These are phyloP conservation scores for Morpho achilles DNA, from an alignment of 2,888 invertebrate genomes.

Conservation along the genomic window DNA sequence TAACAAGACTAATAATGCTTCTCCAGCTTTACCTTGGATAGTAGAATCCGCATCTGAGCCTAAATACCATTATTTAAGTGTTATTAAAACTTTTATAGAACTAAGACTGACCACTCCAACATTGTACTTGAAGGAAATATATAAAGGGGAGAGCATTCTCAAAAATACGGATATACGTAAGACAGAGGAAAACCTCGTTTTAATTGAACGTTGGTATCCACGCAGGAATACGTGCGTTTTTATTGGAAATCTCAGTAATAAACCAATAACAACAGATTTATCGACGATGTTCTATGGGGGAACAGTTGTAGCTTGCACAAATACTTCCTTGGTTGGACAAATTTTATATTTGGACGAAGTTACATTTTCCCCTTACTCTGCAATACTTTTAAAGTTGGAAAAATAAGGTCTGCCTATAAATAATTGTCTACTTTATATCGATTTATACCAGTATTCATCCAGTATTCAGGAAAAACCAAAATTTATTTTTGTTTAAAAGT, in stretches of 20 bases:
- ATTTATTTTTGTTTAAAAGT: too few relatives aligned
- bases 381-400: slow-evolving; percentile 64
- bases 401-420: slow-evolving; percentile 40
- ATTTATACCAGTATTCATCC: too few relatives aligned
- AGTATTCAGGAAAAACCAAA: too few relatives aligned
- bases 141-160: slow-evolving; percentile 80
- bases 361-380: slow-evolving; percentile 65
- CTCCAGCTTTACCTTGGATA: slow-evolving; percentile 82
- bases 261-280: slow-evolving; percentile 82
- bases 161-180: slow-evolving; percentile 85
- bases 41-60: slow-evolving; percentile 73
- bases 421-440: not conserved
- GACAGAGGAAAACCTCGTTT: slow-evolving; percentile 81
- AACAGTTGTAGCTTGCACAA: slow-evolving; percentile 62
- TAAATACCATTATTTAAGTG: slow-evolving; percentile 71
- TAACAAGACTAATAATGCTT: slow-evolving; percentile 45
- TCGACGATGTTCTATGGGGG: slow-evolving; percentile 89
- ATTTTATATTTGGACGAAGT: slow-evolving; percentile 64
- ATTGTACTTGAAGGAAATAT: slow-evolving; percentile 85
- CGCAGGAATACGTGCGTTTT: slow-evolving; percentile 87
- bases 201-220: slow-evolving; percentile 88
- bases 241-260: slow-evolving; percentile 84
- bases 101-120: slow-evolving; percentile 83
- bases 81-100: slow-evolving; percentile 79
- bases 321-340: slow-evolving; percentile 54